phyloP scores from a whole-genome alignment of 2,113 vertebrate species.

The Melanerpes formicivorus region DNA sequence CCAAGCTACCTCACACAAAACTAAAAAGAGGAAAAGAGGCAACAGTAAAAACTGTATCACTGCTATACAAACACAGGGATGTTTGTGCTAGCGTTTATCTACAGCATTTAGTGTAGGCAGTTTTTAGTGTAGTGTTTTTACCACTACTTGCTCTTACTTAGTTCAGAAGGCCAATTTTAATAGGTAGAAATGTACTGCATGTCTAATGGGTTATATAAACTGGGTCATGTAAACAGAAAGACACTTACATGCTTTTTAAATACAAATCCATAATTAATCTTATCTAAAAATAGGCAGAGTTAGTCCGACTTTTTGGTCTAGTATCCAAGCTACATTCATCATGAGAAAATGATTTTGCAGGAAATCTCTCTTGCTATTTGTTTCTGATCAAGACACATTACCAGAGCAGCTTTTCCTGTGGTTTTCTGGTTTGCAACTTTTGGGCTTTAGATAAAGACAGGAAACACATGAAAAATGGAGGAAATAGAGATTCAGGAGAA shows the following conservation, averaged over 20 bases:
- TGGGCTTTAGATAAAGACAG: not conserved
- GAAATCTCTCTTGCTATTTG: slow-evolving; percentile 10
- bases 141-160: not conserved
- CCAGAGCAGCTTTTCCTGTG: slow-evolving; percentile 21
- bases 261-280: not conserved
- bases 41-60: not conserved
- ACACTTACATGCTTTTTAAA: not conserved
- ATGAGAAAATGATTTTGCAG: not conserved
- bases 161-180: not conserved
- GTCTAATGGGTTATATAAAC: not conserved
- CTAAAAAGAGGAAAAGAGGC: not conserved
- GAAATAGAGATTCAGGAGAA: not conserved
- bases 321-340: not conserved
- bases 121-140: not conserved
- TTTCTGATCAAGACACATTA: not conserved
- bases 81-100: not conserved
- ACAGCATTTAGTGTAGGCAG: not conserved
- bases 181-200: not conserved
- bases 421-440: not conserved
- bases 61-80: not conserved
- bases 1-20: not conserved
- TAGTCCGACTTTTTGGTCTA: not conserved
- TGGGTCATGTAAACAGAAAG: not conserved
- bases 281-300: not conserved
- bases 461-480: not conserved